These are phyloP conservation scores for Platyscapa corneri DNA, from an alignment of 1,140 invertebrate genomes.

Conservation along the genomic window DNA sequence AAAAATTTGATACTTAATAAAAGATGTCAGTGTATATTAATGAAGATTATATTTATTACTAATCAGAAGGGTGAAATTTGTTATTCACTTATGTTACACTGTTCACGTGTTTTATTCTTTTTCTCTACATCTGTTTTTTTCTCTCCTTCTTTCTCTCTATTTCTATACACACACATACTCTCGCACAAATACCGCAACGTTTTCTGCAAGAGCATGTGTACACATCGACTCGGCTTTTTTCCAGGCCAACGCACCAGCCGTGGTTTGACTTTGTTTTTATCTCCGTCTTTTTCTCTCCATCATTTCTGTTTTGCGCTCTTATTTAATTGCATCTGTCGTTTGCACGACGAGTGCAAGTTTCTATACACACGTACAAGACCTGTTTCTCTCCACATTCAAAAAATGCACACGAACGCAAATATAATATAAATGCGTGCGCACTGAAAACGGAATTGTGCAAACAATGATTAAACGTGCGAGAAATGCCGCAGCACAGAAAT, in stretches of 20 bases:
- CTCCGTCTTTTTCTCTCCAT: not conserved
- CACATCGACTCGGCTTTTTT: constrained; percentile 9
- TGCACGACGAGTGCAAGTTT: constrained; percentile 50
- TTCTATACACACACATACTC: not conserved
- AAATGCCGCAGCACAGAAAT: not conserved
- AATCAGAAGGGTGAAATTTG: not conserved
- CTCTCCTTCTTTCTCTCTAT: not conserved
- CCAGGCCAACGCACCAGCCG: not conserved
- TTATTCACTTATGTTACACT: not conserved
- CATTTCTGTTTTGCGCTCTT: constrained; percentile 23
- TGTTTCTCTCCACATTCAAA: not conserved
- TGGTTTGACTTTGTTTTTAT: constrained; percentile 12
- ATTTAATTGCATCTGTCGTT: constrained; percentile 62
- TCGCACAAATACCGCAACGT: not conserved
- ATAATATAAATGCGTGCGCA: not conserved
- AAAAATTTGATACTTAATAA: not conserved
- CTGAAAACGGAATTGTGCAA: constrained; percentile 36
- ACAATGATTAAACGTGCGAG: constrained; percentile 45
- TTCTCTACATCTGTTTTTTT: not conserved
- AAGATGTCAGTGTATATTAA: not conserved
- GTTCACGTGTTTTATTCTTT: not conserved
- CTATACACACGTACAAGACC: not conserved
- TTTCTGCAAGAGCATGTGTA: not conserved
- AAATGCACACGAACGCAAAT: not conserved
- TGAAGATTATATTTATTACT: too few relatives aligned